Conservation (phyloP, 2,888 invertebrate species). For the Ephialtes manifestator region DNA sequence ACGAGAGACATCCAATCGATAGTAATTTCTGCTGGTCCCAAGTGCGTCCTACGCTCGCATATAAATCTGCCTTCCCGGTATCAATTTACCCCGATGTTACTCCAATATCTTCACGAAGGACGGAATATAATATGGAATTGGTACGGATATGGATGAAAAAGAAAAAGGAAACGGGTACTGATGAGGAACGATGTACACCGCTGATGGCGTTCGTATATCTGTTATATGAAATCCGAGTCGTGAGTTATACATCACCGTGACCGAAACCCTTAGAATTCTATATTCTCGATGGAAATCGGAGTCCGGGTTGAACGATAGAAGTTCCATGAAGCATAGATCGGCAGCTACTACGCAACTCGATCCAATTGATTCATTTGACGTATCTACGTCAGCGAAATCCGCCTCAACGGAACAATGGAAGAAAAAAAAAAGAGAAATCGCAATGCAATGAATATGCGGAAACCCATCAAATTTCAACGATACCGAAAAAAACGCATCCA, state of each 20-base stretch:
- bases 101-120: constrained; percentile 42
- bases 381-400: constrained; percentile 48
- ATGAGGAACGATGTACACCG: constrained; percentile 7
- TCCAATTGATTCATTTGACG: constrained; percentile 48
- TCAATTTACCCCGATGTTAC: constrained; percentile 63
- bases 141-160: not conserved
- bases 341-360: constrained; percentile 9
- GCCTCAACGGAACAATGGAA: not conserved
- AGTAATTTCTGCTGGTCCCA: constrained; percentile 59
- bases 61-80: constrained; percentile 65
- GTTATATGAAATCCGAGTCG: constrained; percentile 35
- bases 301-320: constrained; percentile 5
- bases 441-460: constrained; percentile 19
- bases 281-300: constrained; percentile 12
- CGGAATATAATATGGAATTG: constrained; percentile 20
- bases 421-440: constrained; percentile 19
- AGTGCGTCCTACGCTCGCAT: constrained; percentile 53
- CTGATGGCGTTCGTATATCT: constrained; percentile 35
- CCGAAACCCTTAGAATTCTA: constrained; percentile 7
- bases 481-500: not conserved
- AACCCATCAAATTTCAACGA: constrained; percentile 17
- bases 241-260: not conserved
- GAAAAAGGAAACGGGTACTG: not conserved
- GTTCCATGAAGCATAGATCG: constrained; percentile 11
- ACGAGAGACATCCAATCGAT: constrained; percentile 66